Base-by-base conservation (phyloP, 2,888 invertebrate species). In the Chymomyza caudatula region DNA sequence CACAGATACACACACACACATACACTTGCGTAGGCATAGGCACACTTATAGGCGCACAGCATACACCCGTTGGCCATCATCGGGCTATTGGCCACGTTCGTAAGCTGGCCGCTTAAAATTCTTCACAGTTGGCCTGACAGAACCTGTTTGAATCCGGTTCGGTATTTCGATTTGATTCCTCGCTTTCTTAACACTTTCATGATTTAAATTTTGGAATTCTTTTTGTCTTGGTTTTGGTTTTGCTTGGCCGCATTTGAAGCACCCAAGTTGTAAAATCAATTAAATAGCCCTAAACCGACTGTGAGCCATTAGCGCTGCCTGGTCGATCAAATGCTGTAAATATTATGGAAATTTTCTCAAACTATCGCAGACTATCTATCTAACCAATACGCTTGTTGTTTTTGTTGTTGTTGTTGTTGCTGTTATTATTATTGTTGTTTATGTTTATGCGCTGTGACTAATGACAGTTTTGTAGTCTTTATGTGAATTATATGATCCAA, bases 151-250 rank as follows among this genome's bases (percentile, higher is more conserved):
- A 42, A 75, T 74, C 76, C 73, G 74, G 74, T 75, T 75, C 74
- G 47, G 47, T 58, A 67, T 47, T 59, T 58, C 63, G 13, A 20
- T 13, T 22, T 37, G 59, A 19, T 47, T 65, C 63, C 52, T 71
- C 69, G 73, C 67, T 83, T 80, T 74, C 78, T 78, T 80, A 80
- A 80, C 80, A 80, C 84, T 80, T 83, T 83, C 78, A 71, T 83
- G 78, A 80, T 80, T 83, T 83, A 69, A 83, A 78, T 82, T 77
- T 77, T 52, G 4, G 22, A 19, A 57, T 43, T 47, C 49, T 65
- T 58, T 49, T n/a, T 54, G 15, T 17, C 6, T 47, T 47, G 6
- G 6, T 47, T 3, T 17, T 17, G 15, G 44, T 44, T 44, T 44
- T 17, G 29, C 29, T 37, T 37, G 51, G 19, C 11, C 20, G 51